phyloP scores from a whole-genome alignment of 1,140 invertebrate genomes.

The Formica exsecta region DNA sequence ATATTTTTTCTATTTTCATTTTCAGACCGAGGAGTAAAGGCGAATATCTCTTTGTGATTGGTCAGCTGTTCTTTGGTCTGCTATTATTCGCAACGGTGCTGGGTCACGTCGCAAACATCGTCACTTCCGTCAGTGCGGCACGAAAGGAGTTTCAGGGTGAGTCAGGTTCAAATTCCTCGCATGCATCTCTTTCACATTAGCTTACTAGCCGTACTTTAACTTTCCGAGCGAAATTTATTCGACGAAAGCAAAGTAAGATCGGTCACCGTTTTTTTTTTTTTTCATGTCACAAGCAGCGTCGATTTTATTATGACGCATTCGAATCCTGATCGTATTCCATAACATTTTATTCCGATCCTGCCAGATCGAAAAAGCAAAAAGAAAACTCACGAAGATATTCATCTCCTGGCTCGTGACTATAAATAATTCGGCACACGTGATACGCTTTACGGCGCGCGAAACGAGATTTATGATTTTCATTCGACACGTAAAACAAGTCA shows the following conservation, averaged over 20 bases:
- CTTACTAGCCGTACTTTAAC: not conserved
- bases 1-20: constrained; percentile 57
- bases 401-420: constrained; percentile 45
- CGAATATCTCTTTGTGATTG: constrained; percentile 96
- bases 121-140: constrained; percentile 97
- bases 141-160: constrained; percentile 98
- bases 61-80: constrained; percentile 95
- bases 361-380: constrained; percentile 1
- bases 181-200: constrained; percentile 19
- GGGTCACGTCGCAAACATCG: constrained; percentile 98
- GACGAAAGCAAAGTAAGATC: constrained; percentile 32
- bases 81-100: constrained; percentile 96
- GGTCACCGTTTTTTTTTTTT: not conserved
- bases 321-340: constrained; percentile 29
- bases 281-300: not conserved
- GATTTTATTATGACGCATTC: constrained; percentile 34
- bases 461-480: constrained; percentile 42
- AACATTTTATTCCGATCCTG: constrained; percentile 19
- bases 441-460: constrained; percentile 1
- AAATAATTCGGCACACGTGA: constrained; percentile 44
- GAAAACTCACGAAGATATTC: constrained; percentile 45
- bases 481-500: not conserved
- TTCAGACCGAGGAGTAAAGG: constrained; percentile 93
- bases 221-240: constrained; percentile 20
- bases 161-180: constrained; percentile 74